These are phyloP conservation scores for Telenomus remus DNA, from an alignment of 1,140 invertebrate genomes.

Conservation along the genomic window DNA sequence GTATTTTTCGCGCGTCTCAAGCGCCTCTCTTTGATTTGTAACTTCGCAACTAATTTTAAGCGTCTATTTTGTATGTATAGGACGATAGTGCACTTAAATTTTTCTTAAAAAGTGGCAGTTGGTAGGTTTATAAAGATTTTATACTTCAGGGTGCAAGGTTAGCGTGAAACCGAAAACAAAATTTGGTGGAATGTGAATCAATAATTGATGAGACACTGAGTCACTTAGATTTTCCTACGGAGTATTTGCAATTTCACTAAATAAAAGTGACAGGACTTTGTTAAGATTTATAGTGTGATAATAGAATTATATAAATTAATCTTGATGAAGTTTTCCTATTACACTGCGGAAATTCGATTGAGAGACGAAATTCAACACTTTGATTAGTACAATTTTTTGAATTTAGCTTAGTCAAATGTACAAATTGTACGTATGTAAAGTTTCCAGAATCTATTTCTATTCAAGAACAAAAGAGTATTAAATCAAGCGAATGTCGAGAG, in stretches of 20 bases:
- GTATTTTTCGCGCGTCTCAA: constrained; percentile 27
- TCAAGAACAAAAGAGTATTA: too few species aligned
- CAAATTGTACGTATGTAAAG: too few species aligned
- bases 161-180: constrained; percentile 5
- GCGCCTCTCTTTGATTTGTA: constrained; percentile 22
- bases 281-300: constrained; percentile 1
- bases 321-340: neutral
- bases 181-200: constrained; percentile 13
- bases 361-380: too few species aligned
- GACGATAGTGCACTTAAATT: constrained; percentile 8
- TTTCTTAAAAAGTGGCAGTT: constrained; percentile 35
- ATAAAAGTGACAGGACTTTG: neutral
- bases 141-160: constrained; percentile 39
- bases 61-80: constrained; percentile 38
- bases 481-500: too few species aligned
- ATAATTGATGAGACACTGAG: neutral
- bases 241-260: neutral
- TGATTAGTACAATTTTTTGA: too few species aligned
- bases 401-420: too few species aligned
- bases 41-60: constrained; percentile 21
- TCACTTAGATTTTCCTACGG: neutral
- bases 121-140: constrained; percentile 47
- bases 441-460: too few species aligned
- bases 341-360: too few species aligned
- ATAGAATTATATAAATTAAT: neutral